Evolutionary conservation across 2,113 vertebrate species (phyloP).

Genomic region (Toxostoma redivivum): DNA sequence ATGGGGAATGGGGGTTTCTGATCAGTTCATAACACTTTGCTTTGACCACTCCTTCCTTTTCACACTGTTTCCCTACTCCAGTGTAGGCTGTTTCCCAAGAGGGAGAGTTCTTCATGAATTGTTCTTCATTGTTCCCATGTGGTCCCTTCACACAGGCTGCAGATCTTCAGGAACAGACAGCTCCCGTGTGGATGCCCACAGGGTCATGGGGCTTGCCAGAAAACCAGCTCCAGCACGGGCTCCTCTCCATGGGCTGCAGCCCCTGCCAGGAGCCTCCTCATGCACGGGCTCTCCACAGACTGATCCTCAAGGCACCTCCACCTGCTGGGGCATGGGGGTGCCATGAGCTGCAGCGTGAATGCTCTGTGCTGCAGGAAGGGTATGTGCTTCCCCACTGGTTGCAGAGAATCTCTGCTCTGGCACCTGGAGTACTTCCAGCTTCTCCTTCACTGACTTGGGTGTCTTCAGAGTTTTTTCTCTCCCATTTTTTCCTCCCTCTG

Average conservation of each 20-base stretch:
- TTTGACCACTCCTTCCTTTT: fast-evolving
- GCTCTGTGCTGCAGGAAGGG: neutral
- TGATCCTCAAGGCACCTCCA: neutral
- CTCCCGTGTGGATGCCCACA: neutral
- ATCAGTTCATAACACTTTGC: neutral
- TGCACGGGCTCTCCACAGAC: fast-evolving
- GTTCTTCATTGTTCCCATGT: neutral
- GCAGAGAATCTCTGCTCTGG: neutral
- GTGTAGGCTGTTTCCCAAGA: neutral
- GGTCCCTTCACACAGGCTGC: neutral
- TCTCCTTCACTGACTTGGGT: neutral
- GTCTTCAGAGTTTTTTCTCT: neutral
- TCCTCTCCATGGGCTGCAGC: neutral
- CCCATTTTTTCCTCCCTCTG: neutral
- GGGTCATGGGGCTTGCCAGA: neutral
- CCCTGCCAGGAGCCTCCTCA: neutral
- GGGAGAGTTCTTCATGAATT: neutral
- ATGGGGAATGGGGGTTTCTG: neutral
- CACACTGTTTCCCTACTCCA: neutral
- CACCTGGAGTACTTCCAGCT: neutral
- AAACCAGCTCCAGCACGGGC: neutral
- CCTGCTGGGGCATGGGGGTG: neutral
- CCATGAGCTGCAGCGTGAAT: neutral
- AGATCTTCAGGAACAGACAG: neutral
- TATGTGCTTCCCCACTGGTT: fast-evolving